Evolutionary conservation across 2,888 invertebrate species (phyloP).

Genomic region (Drosophila rellima): DNA sequence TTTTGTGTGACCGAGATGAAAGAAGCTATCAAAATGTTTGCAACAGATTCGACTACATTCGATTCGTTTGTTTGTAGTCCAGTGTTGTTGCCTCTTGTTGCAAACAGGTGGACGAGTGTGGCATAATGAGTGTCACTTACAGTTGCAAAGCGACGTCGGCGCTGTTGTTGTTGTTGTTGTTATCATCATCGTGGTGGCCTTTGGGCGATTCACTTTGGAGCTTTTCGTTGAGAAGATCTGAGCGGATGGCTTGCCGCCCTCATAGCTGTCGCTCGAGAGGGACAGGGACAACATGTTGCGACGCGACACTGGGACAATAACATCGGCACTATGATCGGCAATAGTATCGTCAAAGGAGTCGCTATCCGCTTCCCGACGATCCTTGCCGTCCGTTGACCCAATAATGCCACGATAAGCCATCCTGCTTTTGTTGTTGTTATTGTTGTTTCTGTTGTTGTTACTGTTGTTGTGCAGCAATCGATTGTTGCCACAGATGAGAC

Average conservation of each 20-base stretch:
- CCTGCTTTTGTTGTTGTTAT: background rate
- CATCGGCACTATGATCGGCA: constrained; percentile 9
- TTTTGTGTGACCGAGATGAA: background rate
- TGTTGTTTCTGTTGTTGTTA: background rate
- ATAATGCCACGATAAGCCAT: constrained; percentile 72
- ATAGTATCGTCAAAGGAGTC: constrained; percentile 61
- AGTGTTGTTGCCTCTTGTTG: constrained; percentile 23
- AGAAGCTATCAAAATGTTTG: background rate
- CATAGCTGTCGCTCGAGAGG: background rate
- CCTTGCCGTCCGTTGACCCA: constrained; percentile 28
- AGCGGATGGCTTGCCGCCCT: background rate
- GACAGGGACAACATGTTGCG: constrained; percentile 8
- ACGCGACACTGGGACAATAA: background rate
- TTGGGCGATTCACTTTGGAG: constrained; percentile 2
- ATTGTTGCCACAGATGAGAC: constrained; percentile 9
- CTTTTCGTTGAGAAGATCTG: background rate
- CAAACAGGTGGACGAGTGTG: constrained; percentile 16
- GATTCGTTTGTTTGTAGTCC: constrained; percentile 24
- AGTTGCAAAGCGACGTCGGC: constrained; percentile 12
- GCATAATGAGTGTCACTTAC: constrained; percentile 15
- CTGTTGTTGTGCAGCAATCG: constrained; percentile 8
- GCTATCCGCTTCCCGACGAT: constrained; percentile 36
- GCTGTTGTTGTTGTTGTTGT: background rate
- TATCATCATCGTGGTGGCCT: background rate
- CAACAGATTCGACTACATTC: background rate